Base-by-base conservation (phyloP, 2,797 vertebrate genomes). In the Tokudaia tokunoshimensis region DNA sequence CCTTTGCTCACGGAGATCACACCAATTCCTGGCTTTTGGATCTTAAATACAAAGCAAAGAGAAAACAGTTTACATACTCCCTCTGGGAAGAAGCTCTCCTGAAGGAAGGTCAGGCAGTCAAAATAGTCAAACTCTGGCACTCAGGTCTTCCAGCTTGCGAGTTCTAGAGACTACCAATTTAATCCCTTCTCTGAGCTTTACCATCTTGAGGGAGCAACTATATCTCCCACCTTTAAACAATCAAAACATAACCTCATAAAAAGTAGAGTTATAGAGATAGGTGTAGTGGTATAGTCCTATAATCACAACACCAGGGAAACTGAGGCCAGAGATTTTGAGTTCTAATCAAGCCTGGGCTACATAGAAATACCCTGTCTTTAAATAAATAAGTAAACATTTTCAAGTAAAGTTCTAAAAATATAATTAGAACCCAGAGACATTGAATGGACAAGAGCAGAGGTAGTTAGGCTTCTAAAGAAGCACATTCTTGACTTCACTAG, bases 1-100 rank as follows among this genome's bases (percentile, higher is more conserved):
- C 98, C 97, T 97, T 98, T 98, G 91, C 96, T 92, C 75, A 92
- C 24, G 0, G 94, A 95, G 15, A 98, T 24, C 52, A 98, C 95
- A 7, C 97, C 98, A 26, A 98, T 63, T 82, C 97, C 97, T 61
- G 97, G 47, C 6, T 41, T 90, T 81, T 83, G 92, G 74, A 98
- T 72, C 98, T 98, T 75, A 94, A 97, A 72, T 29, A 88, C 47
- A 95, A 92, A 92, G 93, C 22, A 94, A 76, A 95, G 31, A 14
- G 34, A 95, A 93, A 93, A 1, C 29, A 24, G 17, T 94, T 86
- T 75, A 89, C 1, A 44, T 34, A 10, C 13, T 31, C 4, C 7
- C 19, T 80, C 57, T 78, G 14, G 75, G 79, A 86, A 92, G 31
- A 59, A 41, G n/a, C 44, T 70, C 29, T 34, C 52, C 11, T 0